These are phyloP conservation scores for Drosophila mayri DNA, from an alignment of 1,140 invertebrate genomes.

Conservation along the genomic window DNA sequence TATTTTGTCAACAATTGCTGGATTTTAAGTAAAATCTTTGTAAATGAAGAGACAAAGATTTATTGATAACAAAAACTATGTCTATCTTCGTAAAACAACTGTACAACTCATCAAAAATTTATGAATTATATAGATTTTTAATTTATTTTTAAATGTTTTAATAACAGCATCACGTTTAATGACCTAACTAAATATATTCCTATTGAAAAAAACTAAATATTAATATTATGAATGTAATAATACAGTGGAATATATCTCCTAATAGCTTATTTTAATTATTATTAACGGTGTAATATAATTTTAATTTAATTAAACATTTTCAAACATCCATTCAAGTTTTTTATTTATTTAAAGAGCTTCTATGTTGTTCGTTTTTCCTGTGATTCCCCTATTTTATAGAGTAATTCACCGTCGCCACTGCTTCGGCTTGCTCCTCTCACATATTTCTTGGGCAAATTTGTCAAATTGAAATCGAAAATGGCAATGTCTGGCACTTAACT, in stretches of 20 bases:
- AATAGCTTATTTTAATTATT: no score
- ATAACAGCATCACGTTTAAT: background rate
- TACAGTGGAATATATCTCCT: no score
- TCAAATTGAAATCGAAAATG: slow-evolving; percentile 70
- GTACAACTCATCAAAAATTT: background rate
- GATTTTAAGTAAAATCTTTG: background rate
- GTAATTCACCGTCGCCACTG: background rate
- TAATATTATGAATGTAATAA: no score
- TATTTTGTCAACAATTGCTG: background rate
- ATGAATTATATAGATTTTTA: background rate
- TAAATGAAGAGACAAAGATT: background rate
- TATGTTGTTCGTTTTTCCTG: no score
- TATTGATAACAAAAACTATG: background rate
- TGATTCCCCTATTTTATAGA: background rate
- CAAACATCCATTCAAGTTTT: no score
- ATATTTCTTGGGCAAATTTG: slow-evolving; percentile 66
- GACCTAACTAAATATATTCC: background rate
- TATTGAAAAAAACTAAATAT: background rate
- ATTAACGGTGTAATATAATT: no score
- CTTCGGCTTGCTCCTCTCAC: background rate
- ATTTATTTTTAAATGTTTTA: background rate
- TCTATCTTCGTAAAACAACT: no score
- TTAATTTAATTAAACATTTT: no score
- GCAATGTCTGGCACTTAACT: slow-evolving; percentile 63
- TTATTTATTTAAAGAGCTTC: no score